Base-by-base conservation (phyloP, 37 sponge, comb jelly and placozoan genomes). In the Dysidea cf. avara region DNA sequence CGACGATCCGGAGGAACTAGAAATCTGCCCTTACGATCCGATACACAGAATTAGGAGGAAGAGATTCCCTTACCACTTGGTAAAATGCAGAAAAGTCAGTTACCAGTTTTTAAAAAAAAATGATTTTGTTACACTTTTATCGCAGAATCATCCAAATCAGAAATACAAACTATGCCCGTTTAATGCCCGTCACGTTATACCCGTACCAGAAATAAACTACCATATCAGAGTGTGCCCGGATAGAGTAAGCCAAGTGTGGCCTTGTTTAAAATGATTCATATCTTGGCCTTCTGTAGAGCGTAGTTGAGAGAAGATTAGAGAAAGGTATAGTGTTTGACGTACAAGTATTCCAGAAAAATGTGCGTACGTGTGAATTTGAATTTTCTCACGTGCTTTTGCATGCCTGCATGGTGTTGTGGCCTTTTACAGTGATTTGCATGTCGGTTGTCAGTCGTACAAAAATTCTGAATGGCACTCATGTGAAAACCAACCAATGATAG, bases 11-110 rank as follows among this genome's bases (percentile, higher is more conserved):
- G 94, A 93, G 2, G 90, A 86, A 66, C 57, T 94, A 39, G 48
- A 86, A 0, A 59, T 30, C 36, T 94, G 95, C 64, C 95, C 95
- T 12, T 86, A 74, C 74, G 90, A 94, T 46, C 95, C 95, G 53
- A 87, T 94, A 0, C 95, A 94, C 57, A 64, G 36, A 62, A 64
- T 94, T 9, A 39, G 46, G 22, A 62, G 80, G 36, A 94, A 90
- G 67, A 74, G 87, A 35, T 53, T 94, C 47, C 90, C 72, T 33
- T 94, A 94, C 65, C 95, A 94, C 71, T 64, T 94, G 70, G 80
- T 79, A 14, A 94, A 94, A 50, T 94, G 95, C 70, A 39, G 74
- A 26, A 86, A 86, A 59, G 88, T 87, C 24, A 77, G 73, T 33
- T n/a, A 58, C 11, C 11, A 26, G 60, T 9, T 20, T n/a, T 22